Evolutionary conservation across 2,888 invertebrate species (phyloP).

Genomic region (Marasmarcha lunaedactyla): DNA sequence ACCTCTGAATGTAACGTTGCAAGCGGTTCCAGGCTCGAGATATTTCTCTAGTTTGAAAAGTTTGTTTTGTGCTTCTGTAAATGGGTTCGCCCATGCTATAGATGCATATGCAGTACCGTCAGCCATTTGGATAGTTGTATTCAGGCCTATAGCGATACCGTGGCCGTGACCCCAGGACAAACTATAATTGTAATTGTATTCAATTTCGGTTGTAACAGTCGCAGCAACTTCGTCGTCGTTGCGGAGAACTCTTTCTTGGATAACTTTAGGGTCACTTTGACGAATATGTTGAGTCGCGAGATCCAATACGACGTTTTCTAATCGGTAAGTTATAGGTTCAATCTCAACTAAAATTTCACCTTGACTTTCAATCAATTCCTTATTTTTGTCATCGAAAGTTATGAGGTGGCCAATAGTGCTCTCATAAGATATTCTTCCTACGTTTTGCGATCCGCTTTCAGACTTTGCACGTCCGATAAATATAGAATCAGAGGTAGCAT

Average conservation of each 20-base stretch:
- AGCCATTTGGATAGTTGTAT: slow-evolving; percentile 71
- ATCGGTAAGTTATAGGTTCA: slow-evolving; percentile 82
- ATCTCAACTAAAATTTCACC: slow-evolving; percentile 86
- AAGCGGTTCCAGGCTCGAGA: slow-evolving; percentile 82
- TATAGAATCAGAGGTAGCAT: slow-evolving; percentile 42
- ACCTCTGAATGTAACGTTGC: slow-evolving; percentile 83
- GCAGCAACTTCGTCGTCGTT: slow-evolving; percentile 70
- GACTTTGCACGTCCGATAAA: slow-evolving; percentile 50
- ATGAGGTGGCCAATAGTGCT: slow-evolving; percentile 77
- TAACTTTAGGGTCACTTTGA: slow-evolving; percentile 55
- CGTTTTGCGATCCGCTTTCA: slow-evolving; percentile 45
- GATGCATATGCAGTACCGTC: slow-evolving; percentile 70
- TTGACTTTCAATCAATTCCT: slow-evolving; percentile 65
- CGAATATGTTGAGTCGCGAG: slow-evolving; percentile 60
- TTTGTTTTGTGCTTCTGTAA: slow-evolving; percentile 65
- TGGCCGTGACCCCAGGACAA: slow-evolving; percentile 85
- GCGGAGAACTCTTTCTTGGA: slow-evolving; percentile 60
- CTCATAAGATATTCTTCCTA: slow-evolving; percentile 78
- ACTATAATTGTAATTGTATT: slow-evolving; percentile 77
- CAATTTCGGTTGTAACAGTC: slow-evolving; percentile 79
- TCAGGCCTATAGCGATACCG: slow-evolving; percentile 78
- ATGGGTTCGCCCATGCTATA: slow-evolving; percentile 78
- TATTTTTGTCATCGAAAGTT: slow-evolving; percentile 74
- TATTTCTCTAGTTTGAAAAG: slow-evolving; percentile 72
- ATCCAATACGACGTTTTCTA: slow-evolving; percentile 75